phyloP scores from a whole-genome alignment of 2,888 invertebrate genomes.

The Kuschelorhynchus macadamiae region DNA sequence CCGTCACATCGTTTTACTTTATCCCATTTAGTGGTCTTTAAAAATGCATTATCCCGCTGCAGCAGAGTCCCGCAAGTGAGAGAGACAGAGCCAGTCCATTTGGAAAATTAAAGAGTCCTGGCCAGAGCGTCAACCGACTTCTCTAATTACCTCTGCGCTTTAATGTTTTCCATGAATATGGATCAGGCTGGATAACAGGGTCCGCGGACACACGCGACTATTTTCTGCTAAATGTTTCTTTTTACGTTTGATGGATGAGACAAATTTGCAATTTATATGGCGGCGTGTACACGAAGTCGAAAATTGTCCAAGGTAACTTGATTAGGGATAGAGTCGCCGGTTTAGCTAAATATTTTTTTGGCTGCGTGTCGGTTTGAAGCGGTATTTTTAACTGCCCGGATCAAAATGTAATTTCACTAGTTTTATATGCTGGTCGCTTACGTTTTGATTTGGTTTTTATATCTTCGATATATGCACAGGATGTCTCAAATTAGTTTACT shows the following conservation, averaged over 20 bases:
- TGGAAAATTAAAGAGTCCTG: conserved; percentile 35
- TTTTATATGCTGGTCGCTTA: too few relatives aligned
- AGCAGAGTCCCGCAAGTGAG: too few relatives aligned
- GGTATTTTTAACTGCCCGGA: background rate
- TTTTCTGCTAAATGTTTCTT: conserved; percentile 32
- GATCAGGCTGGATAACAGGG: conserved; percentile 38
- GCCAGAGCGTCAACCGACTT: conserved; percentile 33
- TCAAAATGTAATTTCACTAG: too few relatives aligned
- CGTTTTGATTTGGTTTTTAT: too few relatives aligned
- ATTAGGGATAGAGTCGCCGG: background rate
- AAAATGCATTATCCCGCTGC: conserved; percentile 23
- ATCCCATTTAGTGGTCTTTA: conserved; percentile 10
- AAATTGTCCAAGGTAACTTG: conserved; percentile 21
- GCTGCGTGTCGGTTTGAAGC: background rate
- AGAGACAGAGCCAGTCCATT: conserved; percentile 29
- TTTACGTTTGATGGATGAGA: conserved; percentile 14
- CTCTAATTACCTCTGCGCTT: conserved; percentile 40
- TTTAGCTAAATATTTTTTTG: background rate
- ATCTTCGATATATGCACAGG: too few relatives aligned
- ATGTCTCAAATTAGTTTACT: too few relatives aligned
- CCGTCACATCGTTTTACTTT: too few relatives aligned
- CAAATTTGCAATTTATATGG: conserved; percentile 39
- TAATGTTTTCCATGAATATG: conserved; percentile 37
- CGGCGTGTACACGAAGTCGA: conserved; percentile 8
- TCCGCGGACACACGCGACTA: conserved; percentile 35